These are phyloP conservation scores for Parasteatoda tepidariorum DNA, from an alignment of 1,140 invertebrate species.

Conservation along the genomic window DNA sequence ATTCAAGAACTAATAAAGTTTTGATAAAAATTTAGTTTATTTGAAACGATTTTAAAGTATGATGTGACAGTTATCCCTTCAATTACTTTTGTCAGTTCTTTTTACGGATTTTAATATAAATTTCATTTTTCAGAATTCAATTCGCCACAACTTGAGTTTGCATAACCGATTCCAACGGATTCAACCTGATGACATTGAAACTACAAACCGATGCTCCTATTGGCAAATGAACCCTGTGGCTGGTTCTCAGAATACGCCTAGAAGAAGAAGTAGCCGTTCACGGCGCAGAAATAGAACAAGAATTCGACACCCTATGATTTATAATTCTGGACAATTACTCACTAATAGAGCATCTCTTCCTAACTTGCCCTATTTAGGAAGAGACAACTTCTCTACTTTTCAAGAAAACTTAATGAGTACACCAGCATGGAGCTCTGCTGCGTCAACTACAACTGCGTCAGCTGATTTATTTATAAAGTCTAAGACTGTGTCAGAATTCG, in stretches of 20 bases:
- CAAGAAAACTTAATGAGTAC: too few relatives aligned
- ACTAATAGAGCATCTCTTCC: not conserved
- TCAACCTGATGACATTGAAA: not conserved
- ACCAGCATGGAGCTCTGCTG: too few relatives aligned
- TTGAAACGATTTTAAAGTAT: not conserved
- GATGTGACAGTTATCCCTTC: not conserved
- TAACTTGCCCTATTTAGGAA: not conserved
- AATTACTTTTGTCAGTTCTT: not conserved
- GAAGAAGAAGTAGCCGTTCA: not conserved
- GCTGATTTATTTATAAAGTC: too few relatives aligned
- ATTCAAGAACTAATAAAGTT: too few relatives aligned
- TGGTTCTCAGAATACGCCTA: not conserved
- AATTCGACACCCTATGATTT: not conserved
- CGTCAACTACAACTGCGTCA: too few relatives aligned
- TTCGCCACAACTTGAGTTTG: slow-evolving; percentile 15
- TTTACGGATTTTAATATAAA: too few relatives aligned
- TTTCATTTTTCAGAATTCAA: slow-evolving; percentile 27
- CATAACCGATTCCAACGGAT: slow-evolving; percentile 18
- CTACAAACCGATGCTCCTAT: not conserved
- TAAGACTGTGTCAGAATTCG: too few relatives aligned
- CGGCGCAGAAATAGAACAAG: not conserved
- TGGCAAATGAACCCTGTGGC: slow-evolving; percentile 11
- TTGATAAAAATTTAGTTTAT: not conserved
- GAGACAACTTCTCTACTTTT: not conserved
- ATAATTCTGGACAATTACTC: not conserved